Conservation (phyloP, 35 echinoderm and acorn worm species). For the Antedon bifida region DNA sequence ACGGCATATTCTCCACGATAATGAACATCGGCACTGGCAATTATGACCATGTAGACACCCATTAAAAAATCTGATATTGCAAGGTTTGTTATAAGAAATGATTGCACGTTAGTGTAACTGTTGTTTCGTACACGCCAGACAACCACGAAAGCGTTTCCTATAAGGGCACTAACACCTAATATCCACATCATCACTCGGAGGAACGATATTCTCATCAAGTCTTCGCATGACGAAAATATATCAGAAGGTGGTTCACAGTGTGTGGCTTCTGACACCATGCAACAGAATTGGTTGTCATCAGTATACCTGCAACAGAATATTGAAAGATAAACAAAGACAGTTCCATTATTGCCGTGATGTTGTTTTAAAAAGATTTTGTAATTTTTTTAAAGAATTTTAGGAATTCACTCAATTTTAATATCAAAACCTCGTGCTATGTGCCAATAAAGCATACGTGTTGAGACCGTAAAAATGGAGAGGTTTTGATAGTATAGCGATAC, state of each 20-base stretch:
- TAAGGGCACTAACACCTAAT: constrained; percentile 32
- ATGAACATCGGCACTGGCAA: constrained; percentile 24
- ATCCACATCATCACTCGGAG: constrained; percentile 25
- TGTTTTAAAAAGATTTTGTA: too few species aligned
- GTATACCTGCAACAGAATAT: too few species aligned
- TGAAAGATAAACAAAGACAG: too few species aligned
- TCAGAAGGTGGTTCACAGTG: background rate
- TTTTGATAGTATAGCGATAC: too few species aligned
- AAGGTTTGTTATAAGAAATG: constrained; percentile 27
- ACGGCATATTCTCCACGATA: constrained; percentile 17
- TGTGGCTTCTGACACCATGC: too few species aligned
- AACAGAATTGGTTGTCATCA: too few species aligned
- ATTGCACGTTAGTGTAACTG: constrained; percentile 15
- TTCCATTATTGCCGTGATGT: too few species aligned
- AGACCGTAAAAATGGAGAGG: too few species aligned
- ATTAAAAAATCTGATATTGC: constrained; percentile 47
- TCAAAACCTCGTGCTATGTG: too few species aligned
- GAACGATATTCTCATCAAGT: background rate
- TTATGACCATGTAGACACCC: constrained; percentile 33
- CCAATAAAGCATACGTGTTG: too few species aligned
- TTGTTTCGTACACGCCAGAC: constrained; percentile 17
- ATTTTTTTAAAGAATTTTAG: too few species aligned
- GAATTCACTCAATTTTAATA: too few species aligned
- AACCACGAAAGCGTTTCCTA: constrained; percentile 37
- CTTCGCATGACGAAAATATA: background rate